Evolutionary conservation across 1,140 invertebrate genomes (phyloP).

Genomic region (Harpegnathos saltator): DNA sequence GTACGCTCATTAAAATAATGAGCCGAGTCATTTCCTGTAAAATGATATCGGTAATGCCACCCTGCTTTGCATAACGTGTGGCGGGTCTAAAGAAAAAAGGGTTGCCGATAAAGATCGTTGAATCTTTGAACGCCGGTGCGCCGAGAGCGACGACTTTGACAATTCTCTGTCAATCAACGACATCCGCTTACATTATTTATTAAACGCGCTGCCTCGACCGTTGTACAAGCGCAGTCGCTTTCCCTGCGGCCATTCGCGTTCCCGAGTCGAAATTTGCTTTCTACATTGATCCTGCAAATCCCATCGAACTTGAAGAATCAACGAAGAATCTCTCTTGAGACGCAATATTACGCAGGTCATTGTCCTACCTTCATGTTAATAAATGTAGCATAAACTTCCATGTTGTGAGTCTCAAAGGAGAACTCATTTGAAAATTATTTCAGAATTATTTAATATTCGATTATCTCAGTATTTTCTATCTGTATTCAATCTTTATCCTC

Average conservation of each 20-base stretch:
- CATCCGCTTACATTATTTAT: constrained; percentile 50
- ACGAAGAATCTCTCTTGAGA: too few species aligned
- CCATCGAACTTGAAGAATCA: too few species aligned
- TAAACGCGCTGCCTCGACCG: constrained; percentile 9
- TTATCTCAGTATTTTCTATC: too few species aligned
- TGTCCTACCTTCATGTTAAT: too few species aligned
- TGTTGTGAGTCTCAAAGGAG: too few species aligned
- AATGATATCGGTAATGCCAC: constrained; percentile 55
- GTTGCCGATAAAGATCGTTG: constrained; percentile 44
- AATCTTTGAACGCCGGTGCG: constrained; percentile 44
- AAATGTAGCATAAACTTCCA: too few species aligned
- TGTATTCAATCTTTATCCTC: too few species aligned
- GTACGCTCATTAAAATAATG: constrained; percentile 62
- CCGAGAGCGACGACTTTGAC: constrained; percentile 28
- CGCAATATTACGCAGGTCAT: too few species aligned
- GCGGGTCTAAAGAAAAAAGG: constrained; percentile 9
- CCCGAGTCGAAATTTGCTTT: neutral
- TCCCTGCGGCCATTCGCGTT: neutral
- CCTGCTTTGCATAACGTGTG: constrained; percentile 48
- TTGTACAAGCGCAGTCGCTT: neutral
- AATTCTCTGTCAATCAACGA: constrained; percentile 55
- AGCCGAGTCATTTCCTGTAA: constrained; percentile 56
- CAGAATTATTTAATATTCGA: too few species aligned
- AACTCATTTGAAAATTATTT: too few species aligned
- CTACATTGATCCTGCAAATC: too few species aligned